Conservation (phyloP, 2,888 invertebrate species). For the Poecilus cupreus region DNA sequence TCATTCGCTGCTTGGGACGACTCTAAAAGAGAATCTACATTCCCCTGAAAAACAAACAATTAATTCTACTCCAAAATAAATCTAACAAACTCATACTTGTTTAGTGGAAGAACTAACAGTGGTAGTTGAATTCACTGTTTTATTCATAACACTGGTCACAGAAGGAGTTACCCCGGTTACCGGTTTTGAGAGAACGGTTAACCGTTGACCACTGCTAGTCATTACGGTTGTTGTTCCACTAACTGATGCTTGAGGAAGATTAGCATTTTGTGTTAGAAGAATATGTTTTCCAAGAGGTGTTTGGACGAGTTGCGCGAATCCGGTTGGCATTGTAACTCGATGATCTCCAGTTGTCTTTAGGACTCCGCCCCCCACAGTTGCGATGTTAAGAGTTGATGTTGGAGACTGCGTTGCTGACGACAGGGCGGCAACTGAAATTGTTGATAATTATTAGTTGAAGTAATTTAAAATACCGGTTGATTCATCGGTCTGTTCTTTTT, state of each 20-base stretch:
- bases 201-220: constrained; percentile 76
- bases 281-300: constrained; percentile 83
- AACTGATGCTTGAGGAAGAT: constrained; percentile 69
- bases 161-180: constrained; percentile 72
- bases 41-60: constrained; percentile 13
- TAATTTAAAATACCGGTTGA: too few species aligned
- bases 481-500: too few species aligned
- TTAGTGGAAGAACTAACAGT: constrained; percentile 44
- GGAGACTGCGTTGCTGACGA: constrained; percentile 67
- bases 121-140: constrained; percentile 61
- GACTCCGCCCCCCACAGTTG: constrained; percentile 60
- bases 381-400: constrained; percentile 65
- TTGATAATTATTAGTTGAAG: too few species aligned
- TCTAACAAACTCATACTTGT: constrained; percentile 41
- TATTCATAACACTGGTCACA: constrained; percentile 66
- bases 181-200: constrained; percentile 76
- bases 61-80: not conserved
- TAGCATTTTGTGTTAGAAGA: constrained; percentile 76
- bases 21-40: constrained; percentile 35
- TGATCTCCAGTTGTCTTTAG: constrained; percentile 38
- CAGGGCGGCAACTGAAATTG: constrained; percentile 73
- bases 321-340: constrained; percentile 67
- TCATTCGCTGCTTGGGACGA: constrained; percentile 46
- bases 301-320: constrained; percentile 81
- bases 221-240: constrained; percentile 72